phyloP scores from a whole-genome alignment of 1,140 invertebrate genomes.

The Danaus plexippus region DNA sequence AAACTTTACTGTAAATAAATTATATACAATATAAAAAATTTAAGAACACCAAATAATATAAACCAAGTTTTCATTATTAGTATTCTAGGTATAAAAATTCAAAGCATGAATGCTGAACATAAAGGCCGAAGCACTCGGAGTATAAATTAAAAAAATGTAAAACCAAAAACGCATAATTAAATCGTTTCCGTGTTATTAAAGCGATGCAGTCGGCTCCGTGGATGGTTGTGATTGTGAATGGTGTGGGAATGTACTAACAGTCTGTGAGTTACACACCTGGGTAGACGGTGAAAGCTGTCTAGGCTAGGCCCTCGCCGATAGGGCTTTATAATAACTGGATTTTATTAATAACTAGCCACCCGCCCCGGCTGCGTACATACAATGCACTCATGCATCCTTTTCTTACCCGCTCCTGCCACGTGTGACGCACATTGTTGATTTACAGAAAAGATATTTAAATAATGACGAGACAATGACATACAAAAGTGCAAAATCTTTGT shows the following conservation, averaged over 20 bases:
- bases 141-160: too few relatives aligned
- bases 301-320: constrained; percentile 24
- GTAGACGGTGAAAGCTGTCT: constrained; percentile 24
- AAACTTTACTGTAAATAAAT: too few relatives aligned
- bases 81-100: too few relatives aligned
- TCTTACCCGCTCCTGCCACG: constrained; percentile 9
- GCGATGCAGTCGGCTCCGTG: too few relatives aligned
- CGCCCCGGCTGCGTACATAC: constrained; percentile 12
- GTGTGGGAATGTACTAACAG: background rate
- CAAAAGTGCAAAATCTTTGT: constrained; percentile 9
- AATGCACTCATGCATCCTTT: constrained; percentile 15
- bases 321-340: constrained; percentile 20
- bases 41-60: too few relatives aligned
- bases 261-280: constrained; percentile 18
- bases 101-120: too few relatives aligned
- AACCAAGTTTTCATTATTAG: too few relatives aligned
- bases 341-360: constrained; percentile 21
- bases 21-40: too few relatives aligned
- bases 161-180: too few relatives aligned
- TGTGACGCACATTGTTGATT: constrained; percentile 13
- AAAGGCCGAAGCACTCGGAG: too few relatives aligned
- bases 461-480: constrained; percentile 13
- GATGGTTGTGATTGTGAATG: too few relatives aligned
- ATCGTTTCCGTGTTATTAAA: too few relatives aligned
- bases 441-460: constrained; percentile 16